These are phyloP conservation scores for Centropus unirufus DNA, from an alignment of 2,113 vertebrate species.

Conservation along the genomic window DNA sequence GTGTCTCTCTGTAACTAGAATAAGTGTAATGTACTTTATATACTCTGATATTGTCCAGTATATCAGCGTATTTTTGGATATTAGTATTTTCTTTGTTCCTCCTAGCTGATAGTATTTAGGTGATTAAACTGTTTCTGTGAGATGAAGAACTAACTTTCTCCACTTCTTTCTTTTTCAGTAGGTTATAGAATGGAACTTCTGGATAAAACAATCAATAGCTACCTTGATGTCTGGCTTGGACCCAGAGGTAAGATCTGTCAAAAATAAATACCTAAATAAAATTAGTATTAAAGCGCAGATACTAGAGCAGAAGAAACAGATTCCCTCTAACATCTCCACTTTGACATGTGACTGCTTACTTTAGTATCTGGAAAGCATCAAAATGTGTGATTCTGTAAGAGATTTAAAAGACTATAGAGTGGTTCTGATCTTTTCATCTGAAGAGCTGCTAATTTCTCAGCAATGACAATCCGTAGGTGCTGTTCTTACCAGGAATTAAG, in stretches of 20 bases:
- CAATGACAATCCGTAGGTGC: neutral
- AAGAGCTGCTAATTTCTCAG: neutral
- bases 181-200: conserved; percentile 89
- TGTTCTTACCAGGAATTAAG: neutral
- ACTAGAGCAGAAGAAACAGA: neutral
- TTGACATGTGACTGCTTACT: neutral
- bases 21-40: neutral
- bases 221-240: conserved; percentile 90
- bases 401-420: neutral
- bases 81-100: neutral
- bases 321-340: neutral
- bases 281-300: neutral
- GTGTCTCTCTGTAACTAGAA: neutral
- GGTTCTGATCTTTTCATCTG: neutral
- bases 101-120: neutral
- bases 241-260: conserved; percentile 86
- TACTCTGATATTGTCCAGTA: neutral
- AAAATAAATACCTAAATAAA: neutral
- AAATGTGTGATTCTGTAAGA: neutral
- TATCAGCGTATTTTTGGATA: neutral
- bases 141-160: conserved; percentile 31
- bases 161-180: conserved; percentile 64
- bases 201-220: conserved; percentile 88
- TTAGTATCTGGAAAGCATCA: neutral
- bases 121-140: neutral